Evolutionary conservation across 2,797 vertebrate genomes (phyloP).

Genomic region (Gallinago stenura): DNA sequence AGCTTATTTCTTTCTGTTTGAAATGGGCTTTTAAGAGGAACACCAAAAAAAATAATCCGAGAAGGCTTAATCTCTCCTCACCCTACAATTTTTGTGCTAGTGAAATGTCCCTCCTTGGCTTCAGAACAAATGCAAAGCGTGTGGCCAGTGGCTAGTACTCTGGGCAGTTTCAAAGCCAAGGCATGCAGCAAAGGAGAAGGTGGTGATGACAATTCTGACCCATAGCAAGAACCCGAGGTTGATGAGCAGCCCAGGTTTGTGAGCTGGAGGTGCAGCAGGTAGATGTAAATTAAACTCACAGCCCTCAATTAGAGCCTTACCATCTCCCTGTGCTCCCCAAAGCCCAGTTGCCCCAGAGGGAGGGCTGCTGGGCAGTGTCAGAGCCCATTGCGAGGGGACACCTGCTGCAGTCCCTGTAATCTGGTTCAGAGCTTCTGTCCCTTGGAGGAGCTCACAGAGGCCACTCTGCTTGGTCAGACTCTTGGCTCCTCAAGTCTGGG

Average conservation of each 20-base stretch:
- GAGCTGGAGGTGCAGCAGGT: neutral
- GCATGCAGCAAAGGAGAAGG: neutral
- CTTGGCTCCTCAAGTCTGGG: no score
- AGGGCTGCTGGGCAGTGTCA: neutral
- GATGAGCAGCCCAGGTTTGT: neutral
- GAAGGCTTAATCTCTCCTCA: neutral
- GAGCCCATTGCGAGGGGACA: fast-evolving
- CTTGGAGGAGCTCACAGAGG: neutral
- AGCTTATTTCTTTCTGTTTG: neutral
- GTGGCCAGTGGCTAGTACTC: neutral
- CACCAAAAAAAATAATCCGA: neutral
- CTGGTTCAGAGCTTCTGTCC: neutral
- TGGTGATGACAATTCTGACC: neutral
- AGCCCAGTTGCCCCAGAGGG: neutral
- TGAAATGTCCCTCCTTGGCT: neutral
- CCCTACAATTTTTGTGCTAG: neutral
- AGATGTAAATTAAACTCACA: neutral
- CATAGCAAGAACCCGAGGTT: fast-evolving
- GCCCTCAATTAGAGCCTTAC: neutral
- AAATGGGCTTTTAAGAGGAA: neutral
- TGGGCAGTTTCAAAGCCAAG: neutral
- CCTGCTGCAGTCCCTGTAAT: fast-evolving
- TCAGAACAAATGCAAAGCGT: neutral
- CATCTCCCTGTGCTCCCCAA: neutral
- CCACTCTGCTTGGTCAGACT: fast-evolving